These are phyloP conservation scores for Caenorhabditis elegans DNA, from an alignment of 1,140 invertebrate species.

Conservation along the genomic window WBcel235 BX284602.5:11119501-11120000, in stretches of 20 bases:
- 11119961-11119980: slow-evolving; percentile 28
- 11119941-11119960: slow-evolving; percentile 43
- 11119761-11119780: slow-evolving; percentile 32
- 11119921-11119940: not conserved
- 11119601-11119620: too few species aligned
- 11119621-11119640: not conserved
- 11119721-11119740: not conserved
- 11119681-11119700: not conserved
- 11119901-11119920: not conserved
- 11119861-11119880: slow-evolving; percentile 2
- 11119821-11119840: slow-evolving; percentile 30
- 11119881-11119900: not conserved
- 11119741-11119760: slow-evolving; percentile 32
- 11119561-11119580: too few species aligned
- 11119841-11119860: slow-evolving; percentile 5
- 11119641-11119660: slow-evolving; percentile 22
- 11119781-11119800: slow-evolving; percentile 32
- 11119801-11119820: slow-evolving; percentile 21
- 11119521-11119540: too few species aligned
- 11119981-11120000: slow-evolving; percentile 22
- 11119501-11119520: too few species aligned
- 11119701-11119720: slow-evolving; percentile 4
- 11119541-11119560: too few species aligned
- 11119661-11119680: not conserved
- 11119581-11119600: too few species aligned